Conservation (phyloP, 2,113 vertebrate species). For the Heterocephalus glaber region DNA sequence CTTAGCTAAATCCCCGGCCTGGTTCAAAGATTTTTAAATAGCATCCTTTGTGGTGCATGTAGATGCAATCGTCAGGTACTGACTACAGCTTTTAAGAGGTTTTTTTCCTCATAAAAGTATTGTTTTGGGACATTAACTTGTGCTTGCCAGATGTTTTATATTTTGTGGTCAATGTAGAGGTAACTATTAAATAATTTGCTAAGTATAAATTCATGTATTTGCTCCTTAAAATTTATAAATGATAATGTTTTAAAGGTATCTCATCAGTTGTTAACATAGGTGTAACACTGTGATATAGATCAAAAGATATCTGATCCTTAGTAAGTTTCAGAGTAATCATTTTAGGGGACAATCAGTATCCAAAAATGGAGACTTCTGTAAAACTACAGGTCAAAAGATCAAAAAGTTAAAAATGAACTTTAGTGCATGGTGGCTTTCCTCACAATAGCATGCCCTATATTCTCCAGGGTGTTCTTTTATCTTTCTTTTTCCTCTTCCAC, state of each 20-base stretch:
- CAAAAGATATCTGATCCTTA: not conserved
- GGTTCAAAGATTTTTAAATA: not conserved
- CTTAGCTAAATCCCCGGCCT: no score
- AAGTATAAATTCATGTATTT: not conserved
- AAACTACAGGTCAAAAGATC: no score
- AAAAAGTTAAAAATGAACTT: no score
- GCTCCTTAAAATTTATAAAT: not conserved
- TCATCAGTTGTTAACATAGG: not conserved
- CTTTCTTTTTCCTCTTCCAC: no score
- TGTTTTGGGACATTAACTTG: not conserved
- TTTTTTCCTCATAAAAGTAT: not conserved
- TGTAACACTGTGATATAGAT: not conserved
- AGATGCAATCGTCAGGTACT: not conserved
- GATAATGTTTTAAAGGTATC: not conserved
- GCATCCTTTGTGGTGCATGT: not conserved
- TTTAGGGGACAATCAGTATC: no score
- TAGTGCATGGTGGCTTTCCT: no score
- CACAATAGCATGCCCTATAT: no score
- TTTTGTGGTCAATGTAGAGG: not conserved
- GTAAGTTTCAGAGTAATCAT: not conserved
- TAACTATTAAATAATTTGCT: not conserved
- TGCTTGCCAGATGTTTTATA: not conserved
- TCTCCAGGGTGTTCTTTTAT: no score
- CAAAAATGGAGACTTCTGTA: no score
- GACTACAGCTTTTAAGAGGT: not conserved